Conservation (phyloP, 2,888 invertebrate genomes). For the Hesperia comma region DNA sequence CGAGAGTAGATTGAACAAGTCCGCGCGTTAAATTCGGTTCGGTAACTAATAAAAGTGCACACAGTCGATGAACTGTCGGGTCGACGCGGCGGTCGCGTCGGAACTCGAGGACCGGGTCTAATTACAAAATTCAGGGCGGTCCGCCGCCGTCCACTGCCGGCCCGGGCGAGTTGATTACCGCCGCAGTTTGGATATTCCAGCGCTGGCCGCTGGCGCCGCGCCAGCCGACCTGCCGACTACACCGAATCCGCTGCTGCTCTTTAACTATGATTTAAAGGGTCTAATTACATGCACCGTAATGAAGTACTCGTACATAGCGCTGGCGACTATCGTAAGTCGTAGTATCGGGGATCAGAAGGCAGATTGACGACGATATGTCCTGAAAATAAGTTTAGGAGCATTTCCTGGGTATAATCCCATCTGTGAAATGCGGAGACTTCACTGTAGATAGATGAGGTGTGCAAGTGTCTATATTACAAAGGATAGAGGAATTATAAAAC, state of each 20-base stretch:
- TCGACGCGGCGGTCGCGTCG: neutral
- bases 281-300: neutral
- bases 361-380: too few species aligned
- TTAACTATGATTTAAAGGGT: neutral
- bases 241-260: neutral
- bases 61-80: neutral
- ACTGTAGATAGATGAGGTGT: too few species aligned
- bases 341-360: too few species aligned
- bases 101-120: constrained; percentile 18
- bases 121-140: constrained; percentile 26
- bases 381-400: too few species aligned
- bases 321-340: too few species aligned
- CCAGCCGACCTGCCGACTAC: constrained; percentile 39
- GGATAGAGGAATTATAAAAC: too few species aligned
- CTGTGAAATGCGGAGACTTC: too few species aligned
- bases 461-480: too few species aligned
- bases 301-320: too few species aligned
- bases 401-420: too few species aligned
- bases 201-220: constrained; percentile 40
- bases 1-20: neutral
- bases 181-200: constrained; percentile 24
- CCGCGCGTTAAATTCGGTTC: neutral
- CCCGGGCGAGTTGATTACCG: constrained; percentile 25
- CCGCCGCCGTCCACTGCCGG: too few species aligned
- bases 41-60: constrained; percentile 3